These are phyloP conservation scores for Salvelinus alpinus DNA, from an alignment of 2,113 vertebrate genomes.

Conservation along the genomic window DNA sequence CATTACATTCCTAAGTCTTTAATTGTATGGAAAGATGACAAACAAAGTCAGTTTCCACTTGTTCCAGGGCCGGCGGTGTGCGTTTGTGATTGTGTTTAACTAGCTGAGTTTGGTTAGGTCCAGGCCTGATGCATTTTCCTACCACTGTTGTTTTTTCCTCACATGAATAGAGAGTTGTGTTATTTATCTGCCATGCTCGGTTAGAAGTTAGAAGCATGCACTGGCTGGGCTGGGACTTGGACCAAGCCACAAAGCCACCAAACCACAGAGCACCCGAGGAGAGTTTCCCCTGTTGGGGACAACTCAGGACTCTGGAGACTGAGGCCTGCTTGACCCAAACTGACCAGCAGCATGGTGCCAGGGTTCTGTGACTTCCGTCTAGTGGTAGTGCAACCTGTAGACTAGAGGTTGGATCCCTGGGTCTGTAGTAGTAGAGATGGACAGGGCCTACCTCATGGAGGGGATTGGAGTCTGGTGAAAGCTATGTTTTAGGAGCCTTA, in stretches of 20 bases:
- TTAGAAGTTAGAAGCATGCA: background rate
- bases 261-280: too few relatives aligned
- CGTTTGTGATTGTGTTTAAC: constrained; percentile 64
- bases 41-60: constrained; percentile 59
- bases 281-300: background rate
- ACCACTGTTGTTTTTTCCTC: background rate
- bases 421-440: background rate
- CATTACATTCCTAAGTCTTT: constrained; percentile 47
- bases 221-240: too few relatives aligned
- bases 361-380: too few relatives aligned
- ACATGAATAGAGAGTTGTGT: constrained; percentile 36
- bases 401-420: background rate
- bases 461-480: background rate
- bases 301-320: background rate
- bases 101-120: constrained; percentile 23
- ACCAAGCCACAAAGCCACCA: too few relatives aligned
- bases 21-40: constrained; percentile 72
- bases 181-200: constrained; percentile 42
- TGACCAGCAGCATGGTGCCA: background rate
- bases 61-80: constrained; percentile 20
- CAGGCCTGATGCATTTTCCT: constrained; percentile 22
- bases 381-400: too few relatives aligned
- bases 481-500: constrained; percentile 48
- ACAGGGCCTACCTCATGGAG: background rate
- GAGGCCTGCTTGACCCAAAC: background rate